A percentile compares a stretch with the other conserved stretches of the same genome.
Evolutionary conservation across 2,888 invertebrate species (phyloP).

Genomic region (Dryocosmus kuriphilus): DNA sequence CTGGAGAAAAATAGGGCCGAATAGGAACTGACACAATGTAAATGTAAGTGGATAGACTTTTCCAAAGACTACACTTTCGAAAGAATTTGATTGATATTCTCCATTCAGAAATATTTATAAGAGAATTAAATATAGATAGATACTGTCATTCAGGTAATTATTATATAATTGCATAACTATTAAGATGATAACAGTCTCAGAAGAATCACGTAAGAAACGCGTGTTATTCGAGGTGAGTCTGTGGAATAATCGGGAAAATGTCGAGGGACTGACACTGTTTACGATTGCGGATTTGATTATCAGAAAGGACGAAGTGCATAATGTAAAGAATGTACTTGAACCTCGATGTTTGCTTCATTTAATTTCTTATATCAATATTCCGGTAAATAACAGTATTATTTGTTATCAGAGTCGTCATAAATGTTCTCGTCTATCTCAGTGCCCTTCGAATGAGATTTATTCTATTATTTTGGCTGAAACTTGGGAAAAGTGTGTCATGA

Average conservation of each 20-base stretch:
- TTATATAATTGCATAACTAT: neutral
- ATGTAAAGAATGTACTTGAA: conserved; percentile 26
- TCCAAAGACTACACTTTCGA: too few relatives aligned
- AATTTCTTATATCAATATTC: neutral
- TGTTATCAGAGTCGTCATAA: conserved; percentile 13
- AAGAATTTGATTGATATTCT: too few relatives aligned
- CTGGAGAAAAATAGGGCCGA: too few relatives aligned
- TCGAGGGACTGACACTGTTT: conserved; percentile 10
- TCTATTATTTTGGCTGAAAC: conserved; percentile 16
- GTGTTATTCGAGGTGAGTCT: neutral
- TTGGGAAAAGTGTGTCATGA: conserved; percentile 22
- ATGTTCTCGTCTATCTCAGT: neutral
- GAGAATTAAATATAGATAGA: too few relatives aligned
- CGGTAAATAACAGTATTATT: neutral
- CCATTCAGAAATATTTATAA: too few relatives aligned
- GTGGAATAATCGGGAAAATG: neutral
- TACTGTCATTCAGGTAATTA: neutral
- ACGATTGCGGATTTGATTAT: conserved; percentile 6
- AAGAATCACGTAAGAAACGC: neutral
- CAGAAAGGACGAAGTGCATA: neutral
- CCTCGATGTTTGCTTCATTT: neutral
- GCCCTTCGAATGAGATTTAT: conserved; percentile 13
- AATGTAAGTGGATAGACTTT: too few relatives aligned
- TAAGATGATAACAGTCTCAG: neutral
- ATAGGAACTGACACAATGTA: too few relatives aligned